Evolutionary conservation across 2,888 invertebrate genomes (phyloP), one percentile per base, ranked within the genome.

Genomic region (Pollenia labialis): DNA sequence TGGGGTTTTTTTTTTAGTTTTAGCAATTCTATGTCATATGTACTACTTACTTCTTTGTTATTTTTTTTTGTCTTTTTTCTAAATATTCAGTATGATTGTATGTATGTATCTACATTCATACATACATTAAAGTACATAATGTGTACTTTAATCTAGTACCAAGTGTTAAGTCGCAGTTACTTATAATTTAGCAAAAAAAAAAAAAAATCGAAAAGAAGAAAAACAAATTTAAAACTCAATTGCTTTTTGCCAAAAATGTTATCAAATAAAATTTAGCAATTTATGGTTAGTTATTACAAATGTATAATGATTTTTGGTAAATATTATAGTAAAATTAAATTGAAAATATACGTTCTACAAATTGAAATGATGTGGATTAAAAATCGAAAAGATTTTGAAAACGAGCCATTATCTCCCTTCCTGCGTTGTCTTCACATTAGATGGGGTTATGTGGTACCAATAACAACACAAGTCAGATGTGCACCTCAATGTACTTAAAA

Each of bases 1-100:
- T 71, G 16, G 71, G 71, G 18, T 56, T 68, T 50, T 62, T 52
- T 75, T 69, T 64, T 50, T 12, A 46, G 11, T 58, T 48, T 23
- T 8, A n/a, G 16, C 40, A 44, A 64, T 56, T 72, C 16, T 16
- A 64, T 62, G 32, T 44, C 64, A 44, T 16, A n/a, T n/a, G n/a
- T n/a, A 46, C 64, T 44, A n/a, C 64, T 32, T 32, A 32, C 32
- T 32, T 32, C 0, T 32, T 18, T 64, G 10, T 64, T 44, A 46
- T 44, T 54, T 71, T 42, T 23, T 52, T 3, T 2, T 23, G 1
- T 71, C 10, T 50, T n/a, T 69, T 9, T 40, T 32, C 4, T 6
- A 32, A 32, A 32, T 32, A 32, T 32, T 6, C 6, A 4, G 10
- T 11, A 23, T 23, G 23, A 23, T 2, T 11, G 2, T 23, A 23